Conservation (phyloP, 2,113 vertebrate genomes). For the Bos javanicus region DNA sequence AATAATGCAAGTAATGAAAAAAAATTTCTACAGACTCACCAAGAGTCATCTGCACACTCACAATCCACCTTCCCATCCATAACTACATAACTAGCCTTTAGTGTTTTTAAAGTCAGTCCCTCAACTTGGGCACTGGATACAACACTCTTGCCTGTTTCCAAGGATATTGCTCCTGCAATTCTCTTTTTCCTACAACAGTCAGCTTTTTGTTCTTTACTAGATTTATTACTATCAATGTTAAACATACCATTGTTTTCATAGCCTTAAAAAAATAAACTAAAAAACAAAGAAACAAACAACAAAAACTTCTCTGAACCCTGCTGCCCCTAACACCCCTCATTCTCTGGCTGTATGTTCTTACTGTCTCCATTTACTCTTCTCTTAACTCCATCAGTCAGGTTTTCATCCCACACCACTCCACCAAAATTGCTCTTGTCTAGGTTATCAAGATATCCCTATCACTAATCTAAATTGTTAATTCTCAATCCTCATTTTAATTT, state of each 20-base stretch:
- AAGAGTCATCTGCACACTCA: neutral
- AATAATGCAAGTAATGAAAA: neutral
- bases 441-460: neutral
- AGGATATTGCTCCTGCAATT: neutral
- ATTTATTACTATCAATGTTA: neutral
- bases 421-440: neutral
- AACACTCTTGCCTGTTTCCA: neutral
- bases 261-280: neutral
- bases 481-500: neutral
- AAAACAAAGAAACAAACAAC: neutral
- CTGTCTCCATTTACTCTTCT: neutral
- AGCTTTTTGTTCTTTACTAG: constrained; percentile 2
- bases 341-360: neutral
- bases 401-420: neutral
- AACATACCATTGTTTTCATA: neutral
- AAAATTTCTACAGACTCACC: neutral
- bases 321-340: neutral
- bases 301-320: neutral
- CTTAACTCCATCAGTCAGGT: neutral
- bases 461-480: neutral
- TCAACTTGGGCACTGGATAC: neutral
- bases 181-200: neutral
- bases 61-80: neutral
- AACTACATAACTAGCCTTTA: neutral
- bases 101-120: neutral